Percentiles rank a stretch among this genome's conserved stretches.
Conservation (phyloP, 2,113 vertebrate genomes). For the Bubo scandiacus region DNA sequence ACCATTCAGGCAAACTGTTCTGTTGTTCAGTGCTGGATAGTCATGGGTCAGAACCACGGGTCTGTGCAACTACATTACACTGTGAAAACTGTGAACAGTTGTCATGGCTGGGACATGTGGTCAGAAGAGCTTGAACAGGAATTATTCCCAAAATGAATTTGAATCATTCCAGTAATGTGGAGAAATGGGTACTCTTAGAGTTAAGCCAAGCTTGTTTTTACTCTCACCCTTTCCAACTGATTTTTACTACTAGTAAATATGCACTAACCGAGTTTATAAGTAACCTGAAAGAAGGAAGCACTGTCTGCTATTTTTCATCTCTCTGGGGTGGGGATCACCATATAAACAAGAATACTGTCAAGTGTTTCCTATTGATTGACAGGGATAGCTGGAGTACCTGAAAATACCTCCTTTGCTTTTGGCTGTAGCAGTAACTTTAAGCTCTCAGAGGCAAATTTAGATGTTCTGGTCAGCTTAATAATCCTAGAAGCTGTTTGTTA, state of each 20-base stretch:
- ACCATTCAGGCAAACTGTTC: neutral
- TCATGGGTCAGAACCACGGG: neutral
- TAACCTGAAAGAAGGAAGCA: neutral
- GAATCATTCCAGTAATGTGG: neutral
- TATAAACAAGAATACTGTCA: neutral
- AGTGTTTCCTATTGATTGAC: neutral
- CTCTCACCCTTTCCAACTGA: neutral
- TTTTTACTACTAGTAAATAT: neutral
- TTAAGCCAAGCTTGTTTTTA: neutral
- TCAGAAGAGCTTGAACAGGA: neutral
- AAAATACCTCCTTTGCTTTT: neutral
- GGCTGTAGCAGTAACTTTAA: neutral
- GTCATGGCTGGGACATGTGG: rapidly evolving
- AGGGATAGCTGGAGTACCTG: neutral
- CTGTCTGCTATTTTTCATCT: neutral
- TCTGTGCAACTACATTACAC: neutral
- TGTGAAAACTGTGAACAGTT: neutral
- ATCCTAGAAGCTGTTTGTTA: neutral
- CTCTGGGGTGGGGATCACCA: neutral
- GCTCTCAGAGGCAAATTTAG: neutral
- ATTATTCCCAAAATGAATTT: neutral
- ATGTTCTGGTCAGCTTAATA: neutral
- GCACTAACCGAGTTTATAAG: neutral
- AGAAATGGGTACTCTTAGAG: neutral
- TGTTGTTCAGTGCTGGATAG: neutral